A percentile compares a stretch with the other conserved stretches of the same genome.
Conservation (phyloP, 2,888 invertebrate species). For the Drosophila nigricruria region DNA sequence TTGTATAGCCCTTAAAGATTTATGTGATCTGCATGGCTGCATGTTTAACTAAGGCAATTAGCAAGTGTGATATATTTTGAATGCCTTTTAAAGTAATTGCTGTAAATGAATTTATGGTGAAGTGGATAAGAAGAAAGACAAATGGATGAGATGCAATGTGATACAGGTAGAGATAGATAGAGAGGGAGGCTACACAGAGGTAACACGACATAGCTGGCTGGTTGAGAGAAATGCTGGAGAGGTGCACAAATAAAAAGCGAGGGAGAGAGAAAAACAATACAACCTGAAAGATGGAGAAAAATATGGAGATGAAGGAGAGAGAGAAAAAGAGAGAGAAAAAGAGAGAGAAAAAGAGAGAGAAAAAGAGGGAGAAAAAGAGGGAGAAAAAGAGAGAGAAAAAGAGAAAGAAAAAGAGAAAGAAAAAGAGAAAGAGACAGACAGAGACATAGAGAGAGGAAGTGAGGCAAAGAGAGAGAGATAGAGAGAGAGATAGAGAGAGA, state of each 20-base stretch:
- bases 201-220: too few species aligned
- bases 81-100: slow-evolving; percentile 6
- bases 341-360: neutral
- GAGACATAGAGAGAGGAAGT: neutral
- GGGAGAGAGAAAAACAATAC: neutral
- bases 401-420: too few species aligned
- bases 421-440: neutral
- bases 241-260: neutral
- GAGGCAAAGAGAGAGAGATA: neutral
- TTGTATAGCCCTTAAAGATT: slow-evolving; percentile 20
- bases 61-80: slow-evolving; percentile 6
- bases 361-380: neutral
- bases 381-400: neutral
- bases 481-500: neutral
- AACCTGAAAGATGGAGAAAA: neutral
- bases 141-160: neutral
- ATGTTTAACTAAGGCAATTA: slow-evolving; percentile 18
- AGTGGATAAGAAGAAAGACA: neutral
- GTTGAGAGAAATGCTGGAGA: too few species aligned
- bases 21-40: slow-evolving; percentile 35
- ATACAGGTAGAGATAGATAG: neutral
- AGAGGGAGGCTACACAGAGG: neutral
- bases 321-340: neutral
- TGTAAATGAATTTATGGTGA: slow-evolving; percentile 3
- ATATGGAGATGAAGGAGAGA: too few species aligned